Evolutionary conservation across 2,797 vertebrate species (phyloP), one percentile per base, ranked within the genome.

Genomic region (Remorina albescens): DNA sequence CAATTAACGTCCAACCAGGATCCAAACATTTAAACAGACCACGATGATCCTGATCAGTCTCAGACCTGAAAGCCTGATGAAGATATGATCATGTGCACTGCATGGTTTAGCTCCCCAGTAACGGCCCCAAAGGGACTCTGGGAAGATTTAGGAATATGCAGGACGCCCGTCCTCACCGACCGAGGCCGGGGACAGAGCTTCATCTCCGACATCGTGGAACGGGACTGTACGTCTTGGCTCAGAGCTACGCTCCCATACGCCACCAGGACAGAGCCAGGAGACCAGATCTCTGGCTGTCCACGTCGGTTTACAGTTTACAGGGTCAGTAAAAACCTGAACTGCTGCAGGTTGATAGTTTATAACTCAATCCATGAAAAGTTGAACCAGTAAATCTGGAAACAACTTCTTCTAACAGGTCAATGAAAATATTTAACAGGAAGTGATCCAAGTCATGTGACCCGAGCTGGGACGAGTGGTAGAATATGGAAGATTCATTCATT

Each of bases 211-310:
- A 16, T 19, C 6, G 41, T 92, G 94, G 86, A 93, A 94, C 1
- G 66, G 90, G 92, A 95, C 19, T 89, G 54, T 89, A 89, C 87
- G 85, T 89, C 91, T 89, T 8, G 21, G 92, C 90, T 66, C 65
- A 19, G 44, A 7, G 92, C 93, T 95, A 90, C 88, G 93, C 94
- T 95, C 94, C 95, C 93, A 91, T 93, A 92, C 66, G 92, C 94
- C 94, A 95, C 93, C 79, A 34, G 94, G 95, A 93, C 95, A 96
- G 95, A 95, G 95, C 96, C 96, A 84, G 89, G 88, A 95, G 92
- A 93, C 92, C 87, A 80, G 93, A 89, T 93, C 94, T 86, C 94
- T 88, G 94, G 93, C 18, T 95, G 74, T 76, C 95, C 95, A 92
- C 93, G 92, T 72, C 53, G 34, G 61, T n/a, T n/a, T n/a, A n/a